Conservation (phyloP, 1,140 invertebrate genomes). For the Antheraea pernyi region DNA sequence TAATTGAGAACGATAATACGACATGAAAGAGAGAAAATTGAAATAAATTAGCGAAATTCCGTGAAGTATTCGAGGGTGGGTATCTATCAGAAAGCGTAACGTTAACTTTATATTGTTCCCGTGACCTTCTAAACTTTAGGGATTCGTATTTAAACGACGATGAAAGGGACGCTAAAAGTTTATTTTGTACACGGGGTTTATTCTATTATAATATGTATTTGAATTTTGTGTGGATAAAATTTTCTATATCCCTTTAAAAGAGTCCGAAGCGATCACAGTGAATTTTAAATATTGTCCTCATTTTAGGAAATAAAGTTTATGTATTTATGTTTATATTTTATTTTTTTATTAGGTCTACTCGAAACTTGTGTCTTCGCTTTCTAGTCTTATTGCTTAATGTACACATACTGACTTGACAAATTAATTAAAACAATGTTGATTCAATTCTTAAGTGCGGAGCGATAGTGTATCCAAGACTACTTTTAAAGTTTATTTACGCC, state of each 20-base stretch:
- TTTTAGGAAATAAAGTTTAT: too few relatives aligned
- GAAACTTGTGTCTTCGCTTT: too few relatives aligned
- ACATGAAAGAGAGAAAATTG: slow-evolving; percentile 20
- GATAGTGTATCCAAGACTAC: too few relatives aligned
- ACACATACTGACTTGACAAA: too few relatives aligned
- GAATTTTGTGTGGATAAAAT: neutral
- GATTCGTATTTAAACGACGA: slow-evolving; percentile 18
- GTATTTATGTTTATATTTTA: too few relatives aligned
- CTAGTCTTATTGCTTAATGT: too few relatives aligned
- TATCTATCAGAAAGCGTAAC: slow-evolving; percentile 15
- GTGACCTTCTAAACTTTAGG: slow-evolving; percentile 18
- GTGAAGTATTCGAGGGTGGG: slow-evolving; percentile 17
- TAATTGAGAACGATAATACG: slow-evolving; percentile 27
- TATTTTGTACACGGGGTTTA: slow-evolving; percentile 8
- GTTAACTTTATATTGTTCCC: slow-evolving; percentile 18
- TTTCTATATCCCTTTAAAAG: neutral
- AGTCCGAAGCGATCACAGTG: too few relatives aligned
- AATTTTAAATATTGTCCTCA: too few relatives aligned
- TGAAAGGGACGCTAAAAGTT: slow-evolving; percentile 15
- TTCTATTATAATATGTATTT: slow-evolving; percentile 4
- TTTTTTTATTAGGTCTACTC: too few relatives aligned
- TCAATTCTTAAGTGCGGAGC: too few relatives aligned
- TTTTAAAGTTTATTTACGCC: too few relatives aligned
- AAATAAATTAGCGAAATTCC: slow-evolving; percentile 18
- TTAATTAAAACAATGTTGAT: too few relatives aligned